These are phyloP conservation scores for Plectrocnemia conspersa DNA, from an alignment of 1,140 invertebrate genomes.

Conservation along the genomic window DNA sequence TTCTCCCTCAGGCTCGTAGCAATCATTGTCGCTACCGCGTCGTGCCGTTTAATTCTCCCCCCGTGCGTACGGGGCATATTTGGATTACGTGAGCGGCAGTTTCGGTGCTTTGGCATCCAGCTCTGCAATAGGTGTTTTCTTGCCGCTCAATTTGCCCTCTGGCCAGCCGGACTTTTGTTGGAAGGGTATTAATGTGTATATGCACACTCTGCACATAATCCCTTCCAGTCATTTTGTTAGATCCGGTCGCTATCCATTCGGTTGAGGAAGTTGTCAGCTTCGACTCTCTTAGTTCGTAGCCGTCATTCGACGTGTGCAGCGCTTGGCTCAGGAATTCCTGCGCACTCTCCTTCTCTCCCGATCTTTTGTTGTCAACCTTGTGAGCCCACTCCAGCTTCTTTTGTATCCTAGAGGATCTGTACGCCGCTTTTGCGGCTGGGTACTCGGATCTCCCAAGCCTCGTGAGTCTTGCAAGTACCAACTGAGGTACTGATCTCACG, in stretches of 20 bases:
- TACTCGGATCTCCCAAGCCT: conserved; percentile 22
- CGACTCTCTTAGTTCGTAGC: conserved; percentile 32
- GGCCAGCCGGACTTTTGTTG: conserved; percentile 1
- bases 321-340: conserved; percentile 14
- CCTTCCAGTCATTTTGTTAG: too few relatives aligned
- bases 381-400: conserved; percentile 32
- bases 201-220: too few relatives aligned
- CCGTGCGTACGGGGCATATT: conserved; percentile 40
- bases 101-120: conserved; percentile 41
- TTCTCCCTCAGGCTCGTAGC: too few relatives aligned
- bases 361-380: too few relatives aligned
- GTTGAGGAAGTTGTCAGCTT: conserved; percentile 22
- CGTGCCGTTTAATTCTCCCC: conserved; percentile 39
- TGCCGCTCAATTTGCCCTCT: too few relatives aligned
- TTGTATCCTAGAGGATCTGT: conserved; percentile 22
- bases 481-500: conserved; percentile 16
- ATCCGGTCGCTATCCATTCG: conserved; percentile 1
- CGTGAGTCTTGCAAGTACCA: conserved; percentile 26
- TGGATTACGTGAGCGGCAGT: conserved; percentile 42
- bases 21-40: too few relatives aligned
- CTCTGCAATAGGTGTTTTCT: conserved; percentile 36
- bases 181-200: too few relatives aligned
- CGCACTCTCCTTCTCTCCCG: conserved; percentile 17
- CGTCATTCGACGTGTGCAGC: conserved; percentile 32
- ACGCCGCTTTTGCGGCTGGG: conserved; percentile 21